Percentiles rank a stretch among this genome's conserved stretches.
These are phyloP conservation scores for Oophaga pumilio DNA, from an alignment of 2,113 vertebrate genomes.

Conservation along the genomic window DNA sequence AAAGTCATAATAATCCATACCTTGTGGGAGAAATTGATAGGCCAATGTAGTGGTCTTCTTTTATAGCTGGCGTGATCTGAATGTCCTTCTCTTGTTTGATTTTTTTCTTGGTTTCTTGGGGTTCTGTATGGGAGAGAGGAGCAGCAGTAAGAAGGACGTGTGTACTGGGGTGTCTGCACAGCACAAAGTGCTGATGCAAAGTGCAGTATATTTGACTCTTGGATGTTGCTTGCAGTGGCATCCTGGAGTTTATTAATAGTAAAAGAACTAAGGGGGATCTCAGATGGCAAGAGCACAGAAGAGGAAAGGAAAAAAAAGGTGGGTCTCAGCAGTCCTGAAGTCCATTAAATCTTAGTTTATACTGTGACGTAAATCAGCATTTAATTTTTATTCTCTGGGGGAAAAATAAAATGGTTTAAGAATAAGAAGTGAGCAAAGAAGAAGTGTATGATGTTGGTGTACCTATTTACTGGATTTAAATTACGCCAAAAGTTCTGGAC, in stretches of 20 bases:
- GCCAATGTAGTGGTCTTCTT: constrained; percentile 7
- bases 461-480: background rate
- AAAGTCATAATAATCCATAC: constrained; percentile 27
- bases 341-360: constrained; percentile 29
- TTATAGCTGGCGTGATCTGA: background rate
- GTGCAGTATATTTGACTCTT: constrained; percentile 81
- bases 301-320: constrained; percentile 62
- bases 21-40: background rate
- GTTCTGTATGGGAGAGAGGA: background rate
- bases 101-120: constrained; percentile 1
- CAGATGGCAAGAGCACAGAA: constrained; percentile 69
- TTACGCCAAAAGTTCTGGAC: background rate
- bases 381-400: background rate
- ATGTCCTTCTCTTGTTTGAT: constrained; percentile 35
- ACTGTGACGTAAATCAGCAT: constrained; percentile 2
- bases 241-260: constrained; percentile 88
- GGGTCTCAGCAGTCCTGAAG: constrained; percentile 50
- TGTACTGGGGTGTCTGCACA: constrained; percentile 67
- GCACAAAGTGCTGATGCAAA: constrained; percentile 80
- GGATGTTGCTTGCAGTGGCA: constrained; percentile 85
- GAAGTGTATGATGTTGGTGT: background rate
- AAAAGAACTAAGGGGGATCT: constrained; percentile 64
- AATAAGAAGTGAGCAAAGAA: background rate
- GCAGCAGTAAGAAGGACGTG: constrained; percentile 40
- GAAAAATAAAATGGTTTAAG: background rate